phyloP scores from a whole-genome alignment of 2,113 vertebrate species.

The Chauna torquata region DNA sequence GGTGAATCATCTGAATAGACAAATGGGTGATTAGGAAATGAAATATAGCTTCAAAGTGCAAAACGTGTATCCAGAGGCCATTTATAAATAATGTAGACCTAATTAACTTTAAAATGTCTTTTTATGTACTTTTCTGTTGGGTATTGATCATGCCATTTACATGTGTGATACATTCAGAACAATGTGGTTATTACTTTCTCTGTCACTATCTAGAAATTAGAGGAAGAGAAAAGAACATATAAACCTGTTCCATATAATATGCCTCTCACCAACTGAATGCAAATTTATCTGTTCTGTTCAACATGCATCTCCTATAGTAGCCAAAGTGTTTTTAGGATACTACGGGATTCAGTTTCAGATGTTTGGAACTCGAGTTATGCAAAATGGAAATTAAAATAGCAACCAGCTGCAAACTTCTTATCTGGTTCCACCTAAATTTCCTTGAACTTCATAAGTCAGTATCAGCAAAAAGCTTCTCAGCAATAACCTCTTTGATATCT shows the following conservation, averaged over 20 bases:
- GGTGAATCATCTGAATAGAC: neutral
- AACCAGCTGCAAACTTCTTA: neutral
- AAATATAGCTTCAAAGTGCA: neutral
- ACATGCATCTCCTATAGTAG: no score
- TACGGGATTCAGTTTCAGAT: neutral
- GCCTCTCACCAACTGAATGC: neutral
- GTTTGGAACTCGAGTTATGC: neutral
- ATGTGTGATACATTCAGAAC: neutral
- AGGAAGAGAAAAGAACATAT: neutral
- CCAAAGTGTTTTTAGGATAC: neutral
- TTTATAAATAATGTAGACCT: neutral
- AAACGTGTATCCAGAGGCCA: neutral
- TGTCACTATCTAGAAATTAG: neutral
- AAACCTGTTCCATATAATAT: neutral
- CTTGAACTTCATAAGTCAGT: neutral
- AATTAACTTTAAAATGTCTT: neutral
- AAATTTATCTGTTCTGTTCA: neutral
- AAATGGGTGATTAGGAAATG: neutral
- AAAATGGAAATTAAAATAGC: neutral
- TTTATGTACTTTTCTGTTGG: neutral
- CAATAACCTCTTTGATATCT: neutral
- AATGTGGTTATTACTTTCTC: neutral
- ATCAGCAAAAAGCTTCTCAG: neutral
- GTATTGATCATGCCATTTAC: neutral
- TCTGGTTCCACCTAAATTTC: neutral